These are phyloP conservation scores for Nycteola revayana DNA, from an alignment of 2,888 invertebrate species.

Conservation along the genomic window DNA sequence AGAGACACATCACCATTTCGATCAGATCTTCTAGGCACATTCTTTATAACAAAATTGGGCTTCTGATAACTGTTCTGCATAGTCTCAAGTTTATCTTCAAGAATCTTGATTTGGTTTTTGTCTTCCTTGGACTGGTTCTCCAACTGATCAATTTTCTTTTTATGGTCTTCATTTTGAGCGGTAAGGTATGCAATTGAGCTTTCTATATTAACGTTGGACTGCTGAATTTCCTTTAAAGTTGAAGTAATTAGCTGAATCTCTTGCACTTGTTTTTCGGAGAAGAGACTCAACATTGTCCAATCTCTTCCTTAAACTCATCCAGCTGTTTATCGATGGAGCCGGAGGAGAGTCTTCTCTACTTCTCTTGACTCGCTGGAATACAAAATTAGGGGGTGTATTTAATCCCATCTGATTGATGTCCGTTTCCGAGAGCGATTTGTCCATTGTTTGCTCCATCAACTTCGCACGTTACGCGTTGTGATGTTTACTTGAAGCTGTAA, in stretches of 20 bases:
- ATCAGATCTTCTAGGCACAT: neutral
- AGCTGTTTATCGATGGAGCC: neutral
- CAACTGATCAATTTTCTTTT: constrained; percentile 1
- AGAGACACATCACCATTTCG: too few species aligned
- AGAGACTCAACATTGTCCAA: neutral
- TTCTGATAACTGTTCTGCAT: neutral
- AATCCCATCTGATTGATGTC: neutral
- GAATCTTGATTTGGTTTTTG: neutral
- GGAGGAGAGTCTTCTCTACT: neutral
- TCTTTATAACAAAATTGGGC: constrained; percentile 1
- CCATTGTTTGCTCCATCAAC: neutral
- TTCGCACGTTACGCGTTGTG: too few species aligned
- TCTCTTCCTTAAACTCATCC: constrained; percentile 2
- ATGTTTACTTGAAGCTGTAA: too few species aligned
- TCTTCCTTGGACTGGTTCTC: neutral
- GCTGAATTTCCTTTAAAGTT: constrained; percentile 3
- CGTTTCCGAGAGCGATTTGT: neutral
- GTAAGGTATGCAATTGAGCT: neutral
- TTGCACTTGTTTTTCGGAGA: neutral
- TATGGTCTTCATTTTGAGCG: constrained; percentile 3
- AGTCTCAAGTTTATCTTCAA: neutral
- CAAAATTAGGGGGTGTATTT: neutral
- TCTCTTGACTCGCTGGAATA: neutral
- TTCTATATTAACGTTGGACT: constrained; percentile 1
- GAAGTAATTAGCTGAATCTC: constrained; percentile 3